These are phyloP conservation scores for Pseudois nayaur DNA, from an alignment of 2,113 vertebrate genomes.

Conservation along the genomic window DNA sequence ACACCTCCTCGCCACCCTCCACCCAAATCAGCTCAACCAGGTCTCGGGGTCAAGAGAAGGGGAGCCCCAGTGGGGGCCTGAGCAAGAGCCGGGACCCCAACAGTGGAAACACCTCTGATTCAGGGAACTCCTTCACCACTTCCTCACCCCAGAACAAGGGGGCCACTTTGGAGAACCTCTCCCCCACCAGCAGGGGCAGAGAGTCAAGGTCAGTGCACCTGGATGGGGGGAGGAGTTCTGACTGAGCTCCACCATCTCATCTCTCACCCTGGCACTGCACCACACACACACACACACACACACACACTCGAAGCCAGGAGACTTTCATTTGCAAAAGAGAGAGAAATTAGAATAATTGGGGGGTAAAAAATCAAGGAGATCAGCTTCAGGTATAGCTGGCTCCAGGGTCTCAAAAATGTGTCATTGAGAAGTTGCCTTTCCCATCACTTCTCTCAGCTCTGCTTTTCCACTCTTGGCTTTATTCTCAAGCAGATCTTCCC, in stretches of 20 bases:
- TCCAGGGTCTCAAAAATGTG: conserved; percentile 1
- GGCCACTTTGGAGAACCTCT: conserved; percentile 78
- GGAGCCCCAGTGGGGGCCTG: conserved; percentile 72
- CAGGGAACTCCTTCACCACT: conserved; percentile 97
- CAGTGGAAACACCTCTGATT: conserved; percentile 92
- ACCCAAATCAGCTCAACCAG: conserved; percentile 87
- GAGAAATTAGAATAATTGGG: not conserved
- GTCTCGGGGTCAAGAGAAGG: conserved; percentile 83
- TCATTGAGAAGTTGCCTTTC: not conserved
- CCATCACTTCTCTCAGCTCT: not conserved
- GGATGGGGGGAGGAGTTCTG: fast-evolving
- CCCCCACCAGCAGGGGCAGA: conserved; percentile 77
- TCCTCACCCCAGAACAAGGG: conserved; percentile 91
- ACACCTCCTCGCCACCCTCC: conserved; percentile 95
- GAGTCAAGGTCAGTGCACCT: conserved; percentile 79
- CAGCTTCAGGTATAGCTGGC: not conserved
- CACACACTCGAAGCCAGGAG: not conserved
- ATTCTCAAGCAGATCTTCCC: not conserved
- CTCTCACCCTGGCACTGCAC: not conserved
- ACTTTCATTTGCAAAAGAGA: not conserved
- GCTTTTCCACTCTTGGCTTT: not conserved
- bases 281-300: not conserved
- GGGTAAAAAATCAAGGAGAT: not conserved
- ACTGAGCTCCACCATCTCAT: too few species aligned
- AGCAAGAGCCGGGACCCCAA: conserved; percentile 84